Percentiles rank a stretch among this genome's conserved stretches.
phyloP scores from a whole-genome alignment of 2,113 vertebrate genomes.

The Pteruthius melanotis region DNA sequence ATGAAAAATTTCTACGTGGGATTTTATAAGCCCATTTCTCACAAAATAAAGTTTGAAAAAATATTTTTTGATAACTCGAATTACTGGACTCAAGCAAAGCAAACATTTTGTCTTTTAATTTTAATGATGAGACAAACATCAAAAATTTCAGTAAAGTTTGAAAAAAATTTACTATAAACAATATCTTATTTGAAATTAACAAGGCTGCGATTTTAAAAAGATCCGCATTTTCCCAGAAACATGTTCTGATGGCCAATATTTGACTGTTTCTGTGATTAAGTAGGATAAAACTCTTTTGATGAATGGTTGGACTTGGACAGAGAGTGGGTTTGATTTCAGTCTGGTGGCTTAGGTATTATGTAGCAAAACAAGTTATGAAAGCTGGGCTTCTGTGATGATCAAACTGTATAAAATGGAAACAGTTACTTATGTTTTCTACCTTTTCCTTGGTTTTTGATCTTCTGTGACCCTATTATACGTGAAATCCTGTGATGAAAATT shows the following conservation, averaged over 20 bases:
- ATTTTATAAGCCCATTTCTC: neutral
- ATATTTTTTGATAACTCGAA: neutral
- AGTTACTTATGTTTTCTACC: neutral
- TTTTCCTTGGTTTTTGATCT: neutral
- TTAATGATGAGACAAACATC: neutral
- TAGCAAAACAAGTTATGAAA: neutral
- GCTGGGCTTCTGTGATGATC: neutral
- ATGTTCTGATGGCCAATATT: neutral
- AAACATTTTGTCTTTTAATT: neutral
- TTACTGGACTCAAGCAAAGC: neutral
- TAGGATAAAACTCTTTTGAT: neutral
- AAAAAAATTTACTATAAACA: accelerated
- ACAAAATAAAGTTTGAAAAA: neutral
- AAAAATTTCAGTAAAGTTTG: neutral
- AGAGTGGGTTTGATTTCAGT: neutral
- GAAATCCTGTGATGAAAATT: neutral
- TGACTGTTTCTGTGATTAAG: neutral
- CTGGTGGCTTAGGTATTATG: neutral
- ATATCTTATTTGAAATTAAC: neutral
- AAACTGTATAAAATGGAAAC: neutral
- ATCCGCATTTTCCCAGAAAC: neutral
- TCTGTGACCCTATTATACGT: neutral
- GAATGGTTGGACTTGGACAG: neutral
- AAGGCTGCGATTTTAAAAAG: neutral
- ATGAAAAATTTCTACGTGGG: neutral